A percentile compares a stretch with the other conserved stretches of the same genome.
phyloP scores from a whole-genome alignment of 2,888 invertebrate species.

The Mythimna pallens region DNA sequence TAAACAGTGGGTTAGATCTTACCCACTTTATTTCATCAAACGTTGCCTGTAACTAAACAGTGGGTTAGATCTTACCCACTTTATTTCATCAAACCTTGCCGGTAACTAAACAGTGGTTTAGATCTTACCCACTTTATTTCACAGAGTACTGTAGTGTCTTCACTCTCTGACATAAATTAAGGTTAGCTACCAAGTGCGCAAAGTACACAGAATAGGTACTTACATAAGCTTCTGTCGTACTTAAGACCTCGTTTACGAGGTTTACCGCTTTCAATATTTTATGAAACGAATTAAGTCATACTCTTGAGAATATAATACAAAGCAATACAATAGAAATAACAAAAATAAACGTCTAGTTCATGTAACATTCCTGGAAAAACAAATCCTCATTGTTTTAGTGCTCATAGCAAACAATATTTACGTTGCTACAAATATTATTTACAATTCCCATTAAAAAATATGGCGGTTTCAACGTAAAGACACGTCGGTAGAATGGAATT shows the following conservation, averaged over 20 bases:
- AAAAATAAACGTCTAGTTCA: slow-evolving; percentile 9
- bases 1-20: background rate
- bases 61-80: background rate
- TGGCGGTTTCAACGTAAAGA: slow-evolving; percentile 20
- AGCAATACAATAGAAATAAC: slow-evolving; percentile 12
- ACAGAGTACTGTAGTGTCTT: background rate
- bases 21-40: background rate
- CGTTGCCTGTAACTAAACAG: background rate
- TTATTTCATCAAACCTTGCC: background rate
- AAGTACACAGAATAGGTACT: background rate
- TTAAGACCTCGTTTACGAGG: background rate
- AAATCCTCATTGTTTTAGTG: slow-evolving; percentile 29
- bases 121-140: background rate
- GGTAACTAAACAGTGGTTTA: background rate
- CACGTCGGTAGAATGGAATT: slow-evolving; percentile 24
- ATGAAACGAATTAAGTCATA: background rate
- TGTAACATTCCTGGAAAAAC: slow-evolving; percentile 21
- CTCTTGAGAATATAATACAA: slow-evolving; percentile 2
- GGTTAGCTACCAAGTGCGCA: background rate
- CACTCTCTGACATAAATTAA: background rate
- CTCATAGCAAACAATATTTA: slow-evolving; percentile 23
- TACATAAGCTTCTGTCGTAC: background rate
- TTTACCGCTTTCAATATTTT: background rate
- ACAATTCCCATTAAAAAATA: slow-evolving; percentile 38
- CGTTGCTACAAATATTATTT: slow-evolving; percentile 24